phyloP scores from a whole-genome alignment of 2,888 invertebrate species.

The Oxyteleia sp. region DNA sequence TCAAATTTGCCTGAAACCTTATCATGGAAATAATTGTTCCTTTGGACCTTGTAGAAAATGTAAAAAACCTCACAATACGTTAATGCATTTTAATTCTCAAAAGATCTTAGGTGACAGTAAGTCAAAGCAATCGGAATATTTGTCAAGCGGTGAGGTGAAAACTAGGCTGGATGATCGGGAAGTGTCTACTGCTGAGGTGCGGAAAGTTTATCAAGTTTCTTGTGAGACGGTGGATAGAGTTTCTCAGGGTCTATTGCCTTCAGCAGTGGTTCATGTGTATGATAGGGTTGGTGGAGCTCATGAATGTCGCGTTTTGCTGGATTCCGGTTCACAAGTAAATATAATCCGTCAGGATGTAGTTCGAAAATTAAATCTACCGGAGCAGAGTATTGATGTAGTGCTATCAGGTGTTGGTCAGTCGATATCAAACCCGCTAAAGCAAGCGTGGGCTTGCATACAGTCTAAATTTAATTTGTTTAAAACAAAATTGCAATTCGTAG shows the following conservation, averaged over 20 bases:
- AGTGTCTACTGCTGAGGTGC: no score
- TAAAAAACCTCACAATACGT: constrained; percentile 22
- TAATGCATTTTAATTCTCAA: constrained; percentile 15
- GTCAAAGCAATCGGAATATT: constrained; percentile 69
- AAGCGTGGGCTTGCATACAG: not conserved
- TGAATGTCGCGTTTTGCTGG: not conserved
- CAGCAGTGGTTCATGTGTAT: not conserved
- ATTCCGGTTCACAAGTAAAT: constrained; percentile 5
- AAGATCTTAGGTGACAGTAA: not conserved
- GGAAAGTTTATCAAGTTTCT: not conserved
- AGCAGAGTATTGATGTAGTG: not conserved
- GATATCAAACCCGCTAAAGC: not conserved
- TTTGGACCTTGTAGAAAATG: constrained; percentile 17
- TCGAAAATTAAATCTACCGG: not conserved
- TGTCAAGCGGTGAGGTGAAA: no score
- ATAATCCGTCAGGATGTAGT: not conserved
- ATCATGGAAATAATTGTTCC: constrained; percentile 14
- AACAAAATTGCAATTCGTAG: not conserved
- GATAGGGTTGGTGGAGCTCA: not conserved
- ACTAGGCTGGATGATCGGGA: no score
- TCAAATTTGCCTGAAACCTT: constrained; percentile 10
- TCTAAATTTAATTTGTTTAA: not conserved
- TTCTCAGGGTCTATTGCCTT: not conserved
- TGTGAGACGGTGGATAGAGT: not conserved
- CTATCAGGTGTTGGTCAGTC: not conserved